phyloP scores from a whole-genome alignment of 1,140 invertebrate genomes.

The Olivierus martensii region DNA sequence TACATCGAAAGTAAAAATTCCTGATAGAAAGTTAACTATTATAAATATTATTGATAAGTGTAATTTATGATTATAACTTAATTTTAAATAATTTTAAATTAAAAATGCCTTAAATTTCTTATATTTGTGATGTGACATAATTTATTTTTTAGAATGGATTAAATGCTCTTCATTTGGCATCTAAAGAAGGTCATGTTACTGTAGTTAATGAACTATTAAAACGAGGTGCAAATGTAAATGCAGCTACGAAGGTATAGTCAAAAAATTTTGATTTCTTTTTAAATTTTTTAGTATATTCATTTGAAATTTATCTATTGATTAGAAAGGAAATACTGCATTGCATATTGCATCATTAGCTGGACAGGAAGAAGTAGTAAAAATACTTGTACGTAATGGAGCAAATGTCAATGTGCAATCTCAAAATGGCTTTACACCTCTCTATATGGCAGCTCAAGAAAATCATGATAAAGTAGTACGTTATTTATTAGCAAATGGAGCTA shows the following conservation, averaged over 20 bases:
- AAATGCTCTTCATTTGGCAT: constrained; percentile 94
- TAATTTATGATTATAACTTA: too few species aligned
- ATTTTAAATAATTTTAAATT: too few species aligned
- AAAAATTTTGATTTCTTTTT: neutral
- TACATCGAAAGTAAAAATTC: too few species aligned
- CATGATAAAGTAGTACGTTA: constrained; percentile 92
- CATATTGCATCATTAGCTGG: constrained; percentile 97
- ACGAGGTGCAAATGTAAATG: constrained; percentile 87
- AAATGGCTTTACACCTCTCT: constrained; percentile 98
- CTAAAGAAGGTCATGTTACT: constrained; percentile 93
- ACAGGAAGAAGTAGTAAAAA: constrained; percentile 86
- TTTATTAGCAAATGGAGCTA: constrained; percentile 84
- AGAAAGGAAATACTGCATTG: constrained; percentile 95
- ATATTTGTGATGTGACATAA: too few species aligned
- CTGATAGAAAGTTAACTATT: too few species aligned
- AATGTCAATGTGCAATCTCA: constrained; percentile 96
- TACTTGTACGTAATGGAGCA: constrained; percentile 75
- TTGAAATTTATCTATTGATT: constrained; percentile 12
- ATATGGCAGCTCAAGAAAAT: constrained; percentile 99
- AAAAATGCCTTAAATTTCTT: too few species aligned
- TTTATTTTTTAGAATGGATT: constrained; percentile 62
- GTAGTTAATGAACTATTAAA: constrained; percentile 88
- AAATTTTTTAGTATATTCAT: neutral
- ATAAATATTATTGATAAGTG: too few species aligned
- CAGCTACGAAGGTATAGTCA: constrained; percentile 64